Percentiles rank a stretch among this genome's conserved stretches.
These are phyloP conservation scores for Virgularia gustaviana DNA, from an alignment of 92 coral and sea anemone genomes.

Conservation along the genomic window DNA sequence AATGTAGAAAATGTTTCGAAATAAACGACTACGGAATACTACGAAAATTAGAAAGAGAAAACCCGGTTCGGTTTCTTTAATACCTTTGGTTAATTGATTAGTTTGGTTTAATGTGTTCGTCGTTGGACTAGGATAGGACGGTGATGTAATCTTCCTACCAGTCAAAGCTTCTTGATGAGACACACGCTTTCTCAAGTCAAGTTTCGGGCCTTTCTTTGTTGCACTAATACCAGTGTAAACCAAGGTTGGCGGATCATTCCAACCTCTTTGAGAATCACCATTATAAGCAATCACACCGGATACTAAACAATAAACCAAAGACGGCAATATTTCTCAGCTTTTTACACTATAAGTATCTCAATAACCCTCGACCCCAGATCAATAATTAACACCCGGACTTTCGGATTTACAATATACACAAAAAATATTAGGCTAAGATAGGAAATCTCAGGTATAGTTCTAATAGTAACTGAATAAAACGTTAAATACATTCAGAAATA, in stretches of 20 bases:
- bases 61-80: neutral
- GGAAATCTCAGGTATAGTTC: too few species aligned
- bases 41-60: neutral
- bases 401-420: too few species aligned
- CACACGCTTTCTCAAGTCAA: conserved; percentile 91
- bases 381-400: too few species aligned
- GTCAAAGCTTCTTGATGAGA: conserved; percentile 95
- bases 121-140: conserved; percentile 45
- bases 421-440: too few species aligned
- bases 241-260: conserved; percentile 99
- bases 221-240: conserved; percentile 68
- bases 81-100: conserved; percentile 21
- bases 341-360: neutral
- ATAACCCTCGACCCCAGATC: neutral
- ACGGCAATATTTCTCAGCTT: neutral
- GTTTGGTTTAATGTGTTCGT: conserved; percentile 25
- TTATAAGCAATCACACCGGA: conserved; percentile 82
- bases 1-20: neutral
- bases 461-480: too few species aligned
- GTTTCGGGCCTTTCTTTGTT: conserved; percentile 68
- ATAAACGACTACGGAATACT: conserved; percentile 1
- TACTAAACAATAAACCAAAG: conserved; percentile 12
- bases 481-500: too few species aligned
- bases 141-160: conserved; percentile 61
- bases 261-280: conserved; percentile 94